phyloP scores from a whole-genome alignment of 92 coral and sea anemone genomes.

The Umimayanthus kanabou region DNA sequence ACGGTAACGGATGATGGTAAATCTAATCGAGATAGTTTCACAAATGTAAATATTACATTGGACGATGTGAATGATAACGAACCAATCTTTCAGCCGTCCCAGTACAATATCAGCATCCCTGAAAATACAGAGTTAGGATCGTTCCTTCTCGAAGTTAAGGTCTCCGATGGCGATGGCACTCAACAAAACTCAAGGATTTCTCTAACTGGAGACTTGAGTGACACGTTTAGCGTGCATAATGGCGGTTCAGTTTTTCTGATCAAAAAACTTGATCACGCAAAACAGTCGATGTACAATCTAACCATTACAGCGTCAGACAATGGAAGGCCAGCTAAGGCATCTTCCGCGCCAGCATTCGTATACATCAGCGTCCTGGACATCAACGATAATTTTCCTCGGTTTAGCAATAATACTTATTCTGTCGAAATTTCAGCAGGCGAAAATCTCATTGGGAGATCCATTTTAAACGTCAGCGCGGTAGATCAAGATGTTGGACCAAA shows the following conservation, averaged over 20 bases:
- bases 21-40: background rate
- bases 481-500: conserved; percentile 42
- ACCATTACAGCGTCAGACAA: background rate
- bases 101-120: conserved; percentile 1
- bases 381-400: background rate
- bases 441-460: background rate
- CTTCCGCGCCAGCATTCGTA: background rate
- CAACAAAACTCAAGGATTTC: background rate
- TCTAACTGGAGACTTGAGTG: background rate
- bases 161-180: background rate
- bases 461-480: conserved; percentile 18
- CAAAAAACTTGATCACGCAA: background rate
- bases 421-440: background rate
- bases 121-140: conserved; percentile 21
- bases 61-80: conserved; percentile 7
- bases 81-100: background rate
- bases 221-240: background rate
- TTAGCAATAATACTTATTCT: background rate
- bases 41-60: conserved; percentile 4
- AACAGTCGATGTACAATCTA: background rate
- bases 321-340: background rate
- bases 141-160: conserved; percentile 26
- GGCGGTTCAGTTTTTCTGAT: background rate
- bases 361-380: background rate
- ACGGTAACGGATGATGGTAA: background rate